Evolutionary conservation across 1,140 invertebrate genomes (phyloP), one percentile per base, ranked within the genome.

Genomic region (Euura lappo): DNA sequence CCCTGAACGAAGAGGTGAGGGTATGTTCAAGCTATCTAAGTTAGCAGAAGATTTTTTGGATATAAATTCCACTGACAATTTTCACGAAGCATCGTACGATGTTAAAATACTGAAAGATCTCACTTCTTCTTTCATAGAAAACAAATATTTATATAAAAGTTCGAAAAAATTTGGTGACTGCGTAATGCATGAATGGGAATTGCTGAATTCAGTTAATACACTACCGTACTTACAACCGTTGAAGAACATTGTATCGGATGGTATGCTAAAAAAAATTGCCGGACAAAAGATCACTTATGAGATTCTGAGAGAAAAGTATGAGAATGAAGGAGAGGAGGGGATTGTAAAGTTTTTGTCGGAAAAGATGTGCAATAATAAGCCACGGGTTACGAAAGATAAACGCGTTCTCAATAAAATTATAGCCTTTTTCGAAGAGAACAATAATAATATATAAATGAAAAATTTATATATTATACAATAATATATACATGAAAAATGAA

Each of bases 231-330:
- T 76, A 64, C 45, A 69, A 65, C 13, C 45, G 45, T 45, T 76
- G 13, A 73, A 73, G 28, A 47, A 64, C 71, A 47, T 73, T 71
- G 44, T 76, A 7, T 69, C 72, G 28, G 11, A 4, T 7, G 68
- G 72, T 28, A 76, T 76, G 69, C 45, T 71, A 13, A 71, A 71
- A 73, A 76, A 73, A 71, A 72, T 75, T 45, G 71, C 74, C 51
- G 28, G 66, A 67, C 8, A 65, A 73, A 7, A 11, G 11, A 6
- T 7, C 6, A 0, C 6, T 6, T 51, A 11, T 7, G 11, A 51
- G 6, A 51, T 11, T 7, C n/a, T n/a, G n/a, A n/a, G n/a, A 51
- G 11, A 51, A 51, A 11, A 7, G 1, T 51, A 51, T 51, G 47
- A 6, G 11, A 1, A 51, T 7, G 11, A 60, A 71, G 71, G 68